phyloP scores from a whole-genome alignment of 1,140 invertebrate genomes.

The Bombus sibiricus region DNA sequence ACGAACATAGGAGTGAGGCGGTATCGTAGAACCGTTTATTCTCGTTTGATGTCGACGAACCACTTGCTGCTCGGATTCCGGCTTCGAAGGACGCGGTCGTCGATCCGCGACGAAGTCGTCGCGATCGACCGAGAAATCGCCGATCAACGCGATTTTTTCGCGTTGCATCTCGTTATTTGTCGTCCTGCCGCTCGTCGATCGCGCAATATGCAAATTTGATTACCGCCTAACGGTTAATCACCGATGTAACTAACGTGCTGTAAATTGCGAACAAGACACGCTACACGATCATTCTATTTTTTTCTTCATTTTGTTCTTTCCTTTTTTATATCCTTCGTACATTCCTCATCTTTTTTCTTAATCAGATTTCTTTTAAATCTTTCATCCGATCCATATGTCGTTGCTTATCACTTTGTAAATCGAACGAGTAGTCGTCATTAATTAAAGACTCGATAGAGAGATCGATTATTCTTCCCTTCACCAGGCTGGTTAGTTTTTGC shows the following conservation, averaged over 20 bases:
- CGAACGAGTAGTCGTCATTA: slow-evolving; percentile 13
- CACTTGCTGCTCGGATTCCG: slow-evolving; percentile 73
- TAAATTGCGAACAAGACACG: slow-evolving; percentile 11
- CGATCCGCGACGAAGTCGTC: slow-evolving; percentile 74
- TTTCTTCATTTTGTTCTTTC: neutral
- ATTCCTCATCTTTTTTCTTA: neutral
- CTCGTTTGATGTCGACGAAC: slow-evolving; percentile 80
- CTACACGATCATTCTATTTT: neutral
- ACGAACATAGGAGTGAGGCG: slow-evolving; percentile 11
- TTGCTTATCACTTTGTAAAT: neutral
- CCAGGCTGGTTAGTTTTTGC: neutral
- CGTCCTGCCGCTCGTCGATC: slow-evolving; percentile 12
- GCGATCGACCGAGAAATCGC: slow-evolving; percentile 55
- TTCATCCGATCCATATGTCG: neutral
- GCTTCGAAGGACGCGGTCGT: slow-evolving; percentile 77
- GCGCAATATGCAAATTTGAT: slow-evolving; percentile 43
- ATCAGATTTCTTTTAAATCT: no score
- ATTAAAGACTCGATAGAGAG: slow-evolving; percentile 5
- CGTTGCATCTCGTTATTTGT: slow-evolving; percentile 34
- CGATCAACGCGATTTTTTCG: slow-evolving; percentile 30
- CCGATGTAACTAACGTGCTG: slow-evolving; percentile 23
- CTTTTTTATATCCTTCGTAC: neutral
- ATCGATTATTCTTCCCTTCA: slow-evolving; percentile 21
- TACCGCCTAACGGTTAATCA: slow-evolving; percentile 49
- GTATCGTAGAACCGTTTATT: slow-evolving; percentile 70